Conservation (phyloP, 23 tunicate genomes). For the Phallusia fumigata region DNA sequence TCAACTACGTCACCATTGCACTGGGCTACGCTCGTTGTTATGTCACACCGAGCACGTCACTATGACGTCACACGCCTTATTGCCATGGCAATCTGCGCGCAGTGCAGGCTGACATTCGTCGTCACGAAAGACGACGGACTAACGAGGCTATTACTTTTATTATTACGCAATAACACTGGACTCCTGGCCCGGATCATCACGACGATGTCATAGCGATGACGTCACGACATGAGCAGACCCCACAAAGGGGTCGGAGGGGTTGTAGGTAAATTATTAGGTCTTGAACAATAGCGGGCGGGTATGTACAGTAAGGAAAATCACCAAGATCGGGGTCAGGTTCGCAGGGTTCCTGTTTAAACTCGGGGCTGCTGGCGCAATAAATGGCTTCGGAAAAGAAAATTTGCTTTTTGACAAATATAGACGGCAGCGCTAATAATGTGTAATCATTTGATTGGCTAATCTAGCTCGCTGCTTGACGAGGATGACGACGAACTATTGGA, state of each 20-base stretch:
- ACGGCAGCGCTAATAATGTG: background rate
- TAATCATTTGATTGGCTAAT: slow-evolving; percentile 5
- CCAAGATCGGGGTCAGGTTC: background rate
- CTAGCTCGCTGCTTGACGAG: slow-evolving; percentile 10
- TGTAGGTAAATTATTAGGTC: slow-evolving; percentile 8
- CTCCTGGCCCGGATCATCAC: background rate
- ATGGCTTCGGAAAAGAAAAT: slow-evolving; percentile 1
- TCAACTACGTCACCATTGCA: slow-evolving; percentile 8
- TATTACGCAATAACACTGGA: slow-evolving; percentile 4
- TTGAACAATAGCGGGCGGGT: slow-evolving; percentile 7
- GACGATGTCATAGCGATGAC: background rate
- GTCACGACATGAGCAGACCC: too few relatives aligned
- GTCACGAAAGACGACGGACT: too few relatives aligned
- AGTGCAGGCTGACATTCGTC: background rate
- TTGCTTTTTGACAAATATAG: background rate
- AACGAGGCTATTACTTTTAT: too few relatives aligned
- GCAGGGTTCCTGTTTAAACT: background rate
- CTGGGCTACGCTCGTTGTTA: slow-evolving; percentile 1
- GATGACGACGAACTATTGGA: background rate
- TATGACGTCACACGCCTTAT: background rate
- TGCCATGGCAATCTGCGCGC: background rate
- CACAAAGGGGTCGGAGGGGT: background rate
- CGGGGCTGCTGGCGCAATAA: background rate
- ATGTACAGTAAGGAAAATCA: background rate
- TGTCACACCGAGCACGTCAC: slow-evolving; percentile 1